Conservation (phyloP, 1,140 invertebrate genomes). For the Megalopta genalis region DNA sequence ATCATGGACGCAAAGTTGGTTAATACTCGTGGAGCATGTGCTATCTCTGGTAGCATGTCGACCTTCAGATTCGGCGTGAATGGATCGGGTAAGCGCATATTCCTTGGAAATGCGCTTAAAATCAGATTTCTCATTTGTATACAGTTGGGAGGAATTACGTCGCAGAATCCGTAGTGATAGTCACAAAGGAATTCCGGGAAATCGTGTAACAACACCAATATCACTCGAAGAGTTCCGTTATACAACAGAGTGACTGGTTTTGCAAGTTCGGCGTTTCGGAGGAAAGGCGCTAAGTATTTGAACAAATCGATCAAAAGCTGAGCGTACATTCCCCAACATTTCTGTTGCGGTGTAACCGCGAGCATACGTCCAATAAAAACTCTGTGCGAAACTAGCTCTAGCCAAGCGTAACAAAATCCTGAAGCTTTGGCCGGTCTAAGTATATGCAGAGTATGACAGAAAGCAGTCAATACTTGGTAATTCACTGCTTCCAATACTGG, state of each 20-base stretch:
- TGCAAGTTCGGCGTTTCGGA: constrained; percentile 97
- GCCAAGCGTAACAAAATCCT: constrained; percentile 98
- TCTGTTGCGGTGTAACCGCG: constrained; percentile 91
- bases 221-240: constrained; percentile 96
- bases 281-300: constrained; percentile 97
- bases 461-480: constrained; percentile 93
- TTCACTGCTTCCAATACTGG: constrained; percentile 95
- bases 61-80: constrained; percentile 99
- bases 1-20: constrained; percentile 94
- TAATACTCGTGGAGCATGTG: constrained; percentile 91
- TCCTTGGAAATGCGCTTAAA: constrained; percentile 97
- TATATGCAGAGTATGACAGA: constrained; percentile 95
- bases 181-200: constrained; percentile 99
- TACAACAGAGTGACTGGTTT: constrained; percentile 96
- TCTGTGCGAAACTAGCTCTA: constrained; percentile 97
- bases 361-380: constrained; percentile 97
- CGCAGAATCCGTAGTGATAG: constrained; percentile 99
- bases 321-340: constrained; percentile 93
- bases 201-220: constrained; percentile 98
- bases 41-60: constrained; percentile 94
- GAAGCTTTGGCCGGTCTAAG: constrained; percentile 96
- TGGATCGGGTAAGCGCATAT: constrained; percentile 98
- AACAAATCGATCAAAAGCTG: constrained; percentile 97
- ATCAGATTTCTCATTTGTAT: constrained; percentile 99
- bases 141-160: constrained; percentile 99